Conservation (phyloP, 2,113 vertebrate species). For the Laticauda colubrina region DNA sequence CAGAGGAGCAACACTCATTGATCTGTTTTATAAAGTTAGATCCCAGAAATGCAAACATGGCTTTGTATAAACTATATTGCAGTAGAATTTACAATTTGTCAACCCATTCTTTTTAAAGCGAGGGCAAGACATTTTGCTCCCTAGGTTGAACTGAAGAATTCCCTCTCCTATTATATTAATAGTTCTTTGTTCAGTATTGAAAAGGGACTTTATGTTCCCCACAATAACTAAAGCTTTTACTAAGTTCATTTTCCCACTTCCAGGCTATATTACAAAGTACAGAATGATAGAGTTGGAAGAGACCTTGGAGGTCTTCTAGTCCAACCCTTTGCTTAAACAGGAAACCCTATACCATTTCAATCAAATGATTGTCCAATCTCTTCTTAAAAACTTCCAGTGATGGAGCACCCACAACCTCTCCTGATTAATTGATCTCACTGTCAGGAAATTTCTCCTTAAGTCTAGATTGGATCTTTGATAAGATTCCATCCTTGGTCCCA, state of each 20-base stretch:
- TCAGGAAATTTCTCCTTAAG: no score
- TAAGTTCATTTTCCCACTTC: background rate
- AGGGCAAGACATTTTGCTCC: background rate
- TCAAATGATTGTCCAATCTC: no score
- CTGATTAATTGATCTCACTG: no score
- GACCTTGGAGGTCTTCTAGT: background rate
- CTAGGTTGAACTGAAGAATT: background rate
- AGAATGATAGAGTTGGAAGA: background rate
- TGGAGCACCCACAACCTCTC: no score
- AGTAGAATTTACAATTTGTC: background rate
- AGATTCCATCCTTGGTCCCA: no score
- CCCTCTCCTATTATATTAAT: background rate
- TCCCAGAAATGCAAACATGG: background rate
- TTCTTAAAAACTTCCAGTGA: no score
- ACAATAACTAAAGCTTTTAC: background rate
- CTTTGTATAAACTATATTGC: background rate
- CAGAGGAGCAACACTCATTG: background rate
- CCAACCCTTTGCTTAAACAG: background rate
- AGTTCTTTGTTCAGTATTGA: background rate
- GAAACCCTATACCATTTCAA: background rate
- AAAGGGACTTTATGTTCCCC: background rate
- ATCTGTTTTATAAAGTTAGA: constrained; percentile 30
- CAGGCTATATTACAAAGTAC: background rate
- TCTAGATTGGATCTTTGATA: no score
- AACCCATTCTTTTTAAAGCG: background rate